Evolutionary conservation across 2,888 invertebrate species (phyloP).

Genomic region (Hypercompe scribonia): DNA sequence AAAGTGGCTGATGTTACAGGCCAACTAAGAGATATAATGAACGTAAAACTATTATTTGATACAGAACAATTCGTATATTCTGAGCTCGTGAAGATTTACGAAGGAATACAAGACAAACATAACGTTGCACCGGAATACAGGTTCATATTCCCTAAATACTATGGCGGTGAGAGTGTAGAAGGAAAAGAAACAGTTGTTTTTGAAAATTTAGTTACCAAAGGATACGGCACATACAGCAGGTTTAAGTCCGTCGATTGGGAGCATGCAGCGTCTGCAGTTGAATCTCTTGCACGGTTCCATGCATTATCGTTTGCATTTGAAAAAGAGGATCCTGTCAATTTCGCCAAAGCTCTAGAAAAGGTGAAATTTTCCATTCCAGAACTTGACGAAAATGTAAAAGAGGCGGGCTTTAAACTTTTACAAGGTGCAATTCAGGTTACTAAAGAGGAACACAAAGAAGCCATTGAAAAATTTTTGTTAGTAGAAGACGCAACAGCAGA

Average conservation of each 20-base stretch:
- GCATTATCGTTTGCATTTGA: constrained; percentile 70
- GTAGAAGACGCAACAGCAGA: constrained; percentile 10
- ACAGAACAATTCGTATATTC: constrained; percentile 58
- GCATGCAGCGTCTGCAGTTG: constrained; percentile 58
- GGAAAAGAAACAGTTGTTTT: constrained; percentile 64
- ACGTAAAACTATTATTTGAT: constrained; percentile 47
- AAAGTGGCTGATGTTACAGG: constrained; percentile 61
- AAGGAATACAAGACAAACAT: constrained; percentile 52
- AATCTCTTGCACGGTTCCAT: constrained; percentile 67
- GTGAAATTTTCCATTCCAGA: constrained; percentile 31
- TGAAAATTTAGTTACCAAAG: constrained; percentile 61
- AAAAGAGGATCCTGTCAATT: constrained; percentile 62
- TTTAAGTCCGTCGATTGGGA: constrained; percentile 62
- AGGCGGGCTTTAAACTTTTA: constrained; percentile 43
- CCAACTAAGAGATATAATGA: constrained; percentile 47
- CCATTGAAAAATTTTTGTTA: constrained; percentile 45
- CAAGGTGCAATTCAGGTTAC: constrained; percentile 43
- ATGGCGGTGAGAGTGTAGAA: constrained; percentile 47
- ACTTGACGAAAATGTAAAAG: constrained; percentile 22
- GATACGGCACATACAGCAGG: constrained; percentile 56
- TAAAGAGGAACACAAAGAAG: constrained; percentile 52
- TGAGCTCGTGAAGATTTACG: constrained; percentile 43
- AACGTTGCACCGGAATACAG: constrained; percentile 49
- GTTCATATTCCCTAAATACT: constrained; percentile 59
- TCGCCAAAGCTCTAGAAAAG: constrained; percentile 34